Evolutionary conservation across 1,140 invertebrate genomes (phyloP), one percentile per base, ranked within the genome.

Genomic region (Aphis gossypii): DNA sequence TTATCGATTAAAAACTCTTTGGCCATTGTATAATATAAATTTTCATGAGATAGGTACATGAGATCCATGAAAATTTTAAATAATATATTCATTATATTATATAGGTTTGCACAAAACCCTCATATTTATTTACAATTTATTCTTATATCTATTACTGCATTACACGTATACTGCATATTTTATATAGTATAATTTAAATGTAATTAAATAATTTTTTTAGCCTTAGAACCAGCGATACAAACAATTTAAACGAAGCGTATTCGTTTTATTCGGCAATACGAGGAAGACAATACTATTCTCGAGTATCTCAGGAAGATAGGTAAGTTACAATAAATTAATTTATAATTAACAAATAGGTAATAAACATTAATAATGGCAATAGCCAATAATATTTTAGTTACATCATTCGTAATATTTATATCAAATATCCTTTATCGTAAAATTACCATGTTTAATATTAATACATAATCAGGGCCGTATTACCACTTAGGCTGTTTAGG

Each of bases 231-330:
- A 99, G 98, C 96, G 98, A 99, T 96, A 99, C 98, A 48, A 98
- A 98, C 95, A 99, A 99, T 95, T 96, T 99, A 94, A 98, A 98
- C 95, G 99, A 99, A 96, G 98, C 98, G 60, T 99, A 97, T 95
- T 98, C 98, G 48, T 99, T 99, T 95, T 99, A 99, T 96, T 97
- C 98, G 48, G 99, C 99, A 5, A 99, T 99, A 94, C 96, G 98
- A 94, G 98, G 98, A 89, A 96, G 99, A 94, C 98, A 98, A 8
- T 99, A 99, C 95, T 99, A 99, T 95, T 99, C 98, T 83, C 97
- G 98, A 95, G 98, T 98, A 0, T 97, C 97, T 92, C 99, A 99
- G 95, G 98, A 99, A 95, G 98, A 99, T 95, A 97, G 98, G 96
- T 97, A 95, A 94, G 94, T 94, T 46, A 21, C 20, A 82, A 21